Percentiles rank a stretch among this genome's conserved stretches.
Evolutionary conservation across 2,888 invertebrate genomes (phyloP).

Genomic region (Hyppa rectilinea): DNA sequence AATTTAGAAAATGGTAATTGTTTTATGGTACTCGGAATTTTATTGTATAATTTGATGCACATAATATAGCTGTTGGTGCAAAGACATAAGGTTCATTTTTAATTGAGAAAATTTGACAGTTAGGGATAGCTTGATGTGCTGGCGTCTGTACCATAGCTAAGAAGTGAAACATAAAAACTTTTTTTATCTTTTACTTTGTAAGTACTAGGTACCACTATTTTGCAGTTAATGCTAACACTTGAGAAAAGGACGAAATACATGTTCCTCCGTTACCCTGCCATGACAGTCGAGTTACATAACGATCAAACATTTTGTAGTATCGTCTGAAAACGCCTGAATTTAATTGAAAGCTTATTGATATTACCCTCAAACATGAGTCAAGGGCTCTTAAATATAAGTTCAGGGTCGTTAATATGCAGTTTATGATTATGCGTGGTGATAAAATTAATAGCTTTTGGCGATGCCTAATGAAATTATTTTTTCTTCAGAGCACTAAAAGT

Average conservation of each 20-base stretch:
- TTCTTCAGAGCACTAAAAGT: neutral
- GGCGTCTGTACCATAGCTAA: too few species aligned
- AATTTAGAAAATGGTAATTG: too few species aligned
- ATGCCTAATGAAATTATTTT: constrained; percentile 5
- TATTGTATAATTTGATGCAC: too few species aligned
- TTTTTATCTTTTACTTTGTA: too few species aligned
- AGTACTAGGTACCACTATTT: too few species aligned
- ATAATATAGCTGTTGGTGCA: too few species aligned
- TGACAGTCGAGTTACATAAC: neutral
- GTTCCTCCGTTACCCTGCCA: neutral
- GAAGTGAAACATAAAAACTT: too few species aligned
- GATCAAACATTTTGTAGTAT: neutral
- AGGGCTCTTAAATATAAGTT: constrained; percentile 20
- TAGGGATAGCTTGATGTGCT: too few species aligned
- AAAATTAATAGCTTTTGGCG: constrained; percentile 28
- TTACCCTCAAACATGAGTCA: constrained; percentile 17
- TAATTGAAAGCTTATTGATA: constrained; percentile 21
- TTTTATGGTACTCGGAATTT: too few species aligned
- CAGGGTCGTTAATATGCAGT: constrained; percentile 27
- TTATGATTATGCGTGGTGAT: constrained; percentile 46
- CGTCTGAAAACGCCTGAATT: constrained; percentile 1
- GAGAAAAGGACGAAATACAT: neutral
- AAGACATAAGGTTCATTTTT: too few species aligned
- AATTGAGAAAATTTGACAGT: too few species aligned
- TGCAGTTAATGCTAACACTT: neutral